Evolutionary conservation across 2,113 vertebrate species (phyloP).

Genomic region (Actenoides hombroni): DNA sequence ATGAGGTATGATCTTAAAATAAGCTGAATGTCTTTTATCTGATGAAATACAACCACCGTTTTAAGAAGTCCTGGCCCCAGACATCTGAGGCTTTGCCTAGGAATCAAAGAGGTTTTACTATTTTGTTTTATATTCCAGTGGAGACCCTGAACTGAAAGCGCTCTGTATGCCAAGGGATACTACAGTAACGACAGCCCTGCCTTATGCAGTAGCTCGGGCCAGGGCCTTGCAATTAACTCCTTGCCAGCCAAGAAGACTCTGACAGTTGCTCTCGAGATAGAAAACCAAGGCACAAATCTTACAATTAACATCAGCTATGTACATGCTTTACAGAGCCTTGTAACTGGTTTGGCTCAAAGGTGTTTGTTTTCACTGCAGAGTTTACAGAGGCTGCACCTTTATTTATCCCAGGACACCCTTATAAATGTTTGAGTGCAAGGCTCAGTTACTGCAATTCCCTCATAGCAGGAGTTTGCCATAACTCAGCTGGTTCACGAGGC

Average conservation of each 20-base stretch:
- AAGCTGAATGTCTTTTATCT: slow-evolving; percentile 9
- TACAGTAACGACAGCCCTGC: not conserved
- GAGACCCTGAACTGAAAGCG: not conserved
- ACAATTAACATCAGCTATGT: not conserved
- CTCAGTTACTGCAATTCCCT: slow-evolving; percentile 53
- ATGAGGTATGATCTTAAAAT: slow-evolving; percentile 42
- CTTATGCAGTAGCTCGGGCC: not conserved
- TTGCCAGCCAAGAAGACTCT: not conserved
- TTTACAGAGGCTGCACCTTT: slow-evolving; percentile 42
- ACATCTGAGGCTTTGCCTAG: not conserved
- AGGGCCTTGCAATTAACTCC: not conserved
- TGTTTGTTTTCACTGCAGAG: slow-evolving; percentile 31
- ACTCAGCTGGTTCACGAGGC: slow-evolving; percentile 41
- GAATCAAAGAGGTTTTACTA: not conserved
- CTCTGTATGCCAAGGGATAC: not conserved
- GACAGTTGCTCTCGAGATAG: not conserved
- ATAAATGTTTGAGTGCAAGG: slow-evolving; percentile 47
- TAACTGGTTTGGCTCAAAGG: slow-evolving; percentile 20
- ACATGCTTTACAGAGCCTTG: slow-evolving; percentile 15
- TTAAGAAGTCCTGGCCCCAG: not conserved
- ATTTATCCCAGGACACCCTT: slow-evolving; percentile 56
- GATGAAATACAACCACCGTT: not conserved
- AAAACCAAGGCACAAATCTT: slow-evolving; percentile 7
- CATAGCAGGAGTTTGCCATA: slow-evolving; percentile 27
- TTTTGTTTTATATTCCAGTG: not conserved